Evolutionary conservation across 2,113 vertebrate species (phyloP).

Genomic region (Vulpes vulpes): DNA sequence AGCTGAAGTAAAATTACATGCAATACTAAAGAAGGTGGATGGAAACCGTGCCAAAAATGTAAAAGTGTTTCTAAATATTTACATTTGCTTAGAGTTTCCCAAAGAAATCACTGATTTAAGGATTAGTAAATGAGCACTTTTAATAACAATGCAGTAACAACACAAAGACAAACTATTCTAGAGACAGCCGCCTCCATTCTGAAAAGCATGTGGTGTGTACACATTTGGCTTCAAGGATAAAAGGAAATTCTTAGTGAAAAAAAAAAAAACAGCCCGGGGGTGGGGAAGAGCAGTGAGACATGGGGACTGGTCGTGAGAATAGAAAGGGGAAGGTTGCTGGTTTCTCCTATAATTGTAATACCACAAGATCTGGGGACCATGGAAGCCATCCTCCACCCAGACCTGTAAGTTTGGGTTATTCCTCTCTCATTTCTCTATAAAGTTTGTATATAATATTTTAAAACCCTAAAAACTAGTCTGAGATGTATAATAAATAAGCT

Average conservation of each 20-base stretch:
- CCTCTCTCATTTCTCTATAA: not conserved
- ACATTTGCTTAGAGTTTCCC: slow-evolving; percentile 7
- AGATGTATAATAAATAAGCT: not conserved
- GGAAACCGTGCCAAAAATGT: slow-evolving; percentile 13
- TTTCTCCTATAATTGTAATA: not conserved
- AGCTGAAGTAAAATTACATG: not conserved
- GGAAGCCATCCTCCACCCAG: not conserved
- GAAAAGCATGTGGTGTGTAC: not conserved
- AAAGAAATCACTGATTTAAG: slow-evolving; percentile 67
- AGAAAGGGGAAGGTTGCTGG: not conserved
- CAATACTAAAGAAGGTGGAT: not conserved
- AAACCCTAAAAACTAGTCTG: slow-evolving; percentile 23
- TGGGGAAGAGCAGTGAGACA: not conserved
- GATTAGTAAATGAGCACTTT: slow-evolving; percentile 46
- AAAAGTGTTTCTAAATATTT: slow-evolving; percentile 56
- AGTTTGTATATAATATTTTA: slow-evolving; percentile 13
- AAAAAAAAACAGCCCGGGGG: not conserved
- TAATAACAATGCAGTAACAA: slow-evolving; percentile 44
- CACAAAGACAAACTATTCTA: not conserved
- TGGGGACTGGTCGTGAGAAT: not conserved
- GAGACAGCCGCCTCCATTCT: slow-evolving; percentile 52
- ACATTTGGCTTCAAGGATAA: not conserved
- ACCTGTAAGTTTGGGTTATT: not conserved
- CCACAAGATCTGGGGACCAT: not conserved
- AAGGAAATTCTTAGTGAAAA: slow-evolving; percentile 7